Evolutionary conservation across 2,888 invertebrate genomes (phyloP).

Genomic region (Caenorhabditis zanzibari): DNA sequence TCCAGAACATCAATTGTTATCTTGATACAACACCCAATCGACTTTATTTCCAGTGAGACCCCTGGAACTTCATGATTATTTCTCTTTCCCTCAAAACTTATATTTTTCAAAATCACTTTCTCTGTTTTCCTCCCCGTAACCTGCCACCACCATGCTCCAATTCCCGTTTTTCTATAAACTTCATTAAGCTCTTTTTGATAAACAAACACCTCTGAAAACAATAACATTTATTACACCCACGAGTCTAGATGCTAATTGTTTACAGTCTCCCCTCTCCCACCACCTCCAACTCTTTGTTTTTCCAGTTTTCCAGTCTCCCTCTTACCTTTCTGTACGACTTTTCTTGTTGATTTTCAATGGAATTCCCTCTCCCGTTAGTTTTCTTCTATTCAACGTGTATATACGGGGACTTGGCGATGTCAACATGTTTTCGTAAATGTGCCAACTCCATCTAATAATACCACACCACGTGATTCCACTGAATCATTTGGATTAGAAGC

Average conservation of each 20-base stretch:
- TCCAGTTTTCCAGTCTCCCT: background rate
- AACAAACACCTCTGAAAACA: slow-evolving; percentile 12
- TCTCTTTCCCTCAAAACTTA: background rate
- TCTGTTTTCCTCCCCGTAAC: background rate
- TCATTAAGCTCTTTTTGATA: background rate
- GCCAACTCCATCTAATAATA: slow-evolving; percentile 8
- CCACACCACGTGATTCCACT: slow-evolving; percentile 19
- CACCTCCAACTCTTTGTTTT: background rate
- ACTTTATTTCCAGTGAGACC: too few relatives aligned
- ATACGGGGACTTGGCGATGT: slow-evolving; percentile 14
- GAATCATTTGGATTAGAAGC: background rate
- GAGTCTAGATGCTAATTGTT: slow-evolving; percentile 19
- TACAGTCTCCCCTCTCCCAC: slow-evolving; percentile 8
- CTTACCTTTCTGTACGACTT: background rate
- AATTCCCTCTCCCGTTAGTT: slow-evolving; percentile 8
- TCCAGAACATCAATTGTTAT: too few relatives aligned
- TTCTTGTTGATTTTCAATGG: background rate
- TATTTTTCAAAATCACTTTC: background rate
- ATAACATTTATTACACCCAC: slow-evolving; percentile 23
- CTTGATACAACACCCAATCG: too few relatives aligned
- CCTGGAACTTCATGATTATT: too few relatives aligned
- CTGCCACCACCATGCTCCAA: background rate
- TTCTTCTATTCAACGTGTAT: slow-evolving; percentile 11
- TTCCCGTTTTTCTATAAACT: background rate
- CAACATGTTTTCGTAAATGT: slow-evolving; percentile 51